These are phyloP conservation scores for Acomys russatus DNA, from an alignment of 2,797 vertebrate species.

Conservation along the genomic window DNA sequence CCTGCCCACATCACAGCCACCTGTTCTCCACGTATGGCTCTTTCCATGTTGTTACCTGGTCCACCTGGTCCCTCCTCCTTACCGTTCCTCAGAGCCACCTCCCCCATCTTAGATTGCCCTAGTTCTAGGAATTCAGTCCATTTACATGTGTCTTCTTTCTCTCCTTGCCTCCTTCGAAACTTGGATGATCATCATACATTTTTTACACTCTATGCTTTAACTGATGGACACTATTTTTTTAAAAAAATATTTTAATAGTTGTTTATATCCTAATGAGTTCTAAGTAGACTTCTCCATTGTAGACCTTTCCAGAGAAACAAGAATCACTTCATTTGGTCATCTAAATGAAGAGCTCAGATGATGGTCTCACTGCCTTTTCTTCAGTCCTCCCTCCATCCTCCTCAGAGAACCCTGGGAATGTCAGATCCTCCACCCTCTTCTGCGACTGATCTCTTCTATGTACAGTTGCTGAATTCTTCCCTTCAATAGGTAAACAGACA, in stretches of 20 bases:
- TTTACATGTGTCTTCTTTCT: neutral
- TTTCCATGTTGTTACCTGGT: neutral
- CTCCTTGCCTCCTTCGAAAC: neutral
- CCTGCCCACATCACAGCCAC: neutral
- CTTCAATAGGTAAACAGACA: constrained; percentile 31
- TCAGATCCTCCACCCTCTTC: neutral
- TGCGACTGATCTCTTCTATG: neutral
- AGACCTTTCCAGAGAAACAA: neutral
- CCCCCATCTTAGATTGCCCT: neutral
- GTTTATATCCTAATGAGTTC: neutral
- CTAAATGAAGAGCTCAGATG: neutral
- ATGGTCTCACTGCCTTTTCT: neutral
- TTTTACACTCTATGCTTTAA: neutral
- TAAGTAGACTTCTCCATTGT: neutral
- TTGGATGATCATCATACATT: neutral
- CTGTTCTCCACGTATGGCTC: neutral
- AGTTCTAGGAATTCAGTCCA: neutral
- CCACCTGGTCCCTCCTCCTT: neutral
- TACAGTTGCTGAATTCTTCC: neutral
- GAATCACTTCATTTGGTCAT: neutral
- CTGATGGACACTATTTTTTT: constrained; percentile 5
- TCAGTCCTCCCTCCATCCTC: neutral
- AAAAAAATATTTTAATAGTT: constrained; percentile 6
- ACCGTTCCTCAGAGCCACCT: neutral
- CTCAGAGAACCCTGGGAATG: neutral